These are phyloP conservation scores for Bradypodion ventrale DNA, from an alignment of 2,797 vertebrate genomes.

Conservation along the genomic window DNA sequence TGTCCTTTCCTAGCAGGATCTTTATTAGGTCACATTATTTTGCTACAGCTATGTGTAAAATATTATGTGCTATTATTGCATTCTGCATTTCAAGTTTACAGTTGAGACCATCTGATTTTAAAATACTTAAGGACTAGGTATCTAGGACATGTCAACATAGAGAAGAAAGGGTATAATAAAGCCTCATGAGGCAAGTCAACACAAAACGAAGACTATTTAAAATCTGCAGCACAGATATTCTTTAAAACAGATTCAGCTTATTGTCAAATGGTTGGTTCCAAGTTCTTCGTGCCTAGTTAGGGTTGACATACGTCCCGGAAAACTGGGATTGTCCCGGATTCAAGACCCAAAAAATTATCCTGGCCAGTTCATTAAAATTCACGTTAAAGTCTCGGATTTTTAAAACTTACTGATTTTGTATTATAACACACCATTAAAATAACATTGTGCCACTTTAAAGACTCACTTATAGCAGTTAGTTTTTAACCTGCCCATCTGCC, in stretches of 20 bases:
- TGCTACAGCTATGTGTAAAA: background rate
- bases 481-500: too few relatives aligned
- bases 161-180: background rate
- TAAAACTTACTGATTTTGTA: too few relatives aligned
- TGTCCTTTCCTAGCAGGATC: background rate
- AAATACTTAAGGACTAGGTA: background rate
- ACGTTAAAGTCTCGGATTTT: too few relatives aligned
- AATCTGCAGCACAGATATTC: slow-evolving; percentile 28
- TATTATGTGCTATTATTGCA: background rate
- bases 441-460: too few relatives aligned
- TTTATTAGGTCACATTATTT: background rate
- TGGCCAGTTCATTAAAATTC: too few relatives aligned
- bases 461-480: too few relatives aligned
- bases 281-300: slow-evolving; percentile 7
- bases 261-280: background rate
- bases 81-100: background rate
- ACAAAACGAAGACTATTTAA: background rate
- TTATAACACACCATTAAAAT: too few relatives aligned
- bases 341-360: too few relatives aligned
- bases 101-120: background rate
- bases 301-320: too few relatives aligned
- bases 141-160: background rate
- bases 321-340: too few relatives aligned
- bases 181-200: background rate
- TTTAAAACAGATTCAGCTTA: background rate